phyloP scores from a whole-genome alignment of 1,140 invertebrate genomes.

The Diabrotica virgifera region DNA sequence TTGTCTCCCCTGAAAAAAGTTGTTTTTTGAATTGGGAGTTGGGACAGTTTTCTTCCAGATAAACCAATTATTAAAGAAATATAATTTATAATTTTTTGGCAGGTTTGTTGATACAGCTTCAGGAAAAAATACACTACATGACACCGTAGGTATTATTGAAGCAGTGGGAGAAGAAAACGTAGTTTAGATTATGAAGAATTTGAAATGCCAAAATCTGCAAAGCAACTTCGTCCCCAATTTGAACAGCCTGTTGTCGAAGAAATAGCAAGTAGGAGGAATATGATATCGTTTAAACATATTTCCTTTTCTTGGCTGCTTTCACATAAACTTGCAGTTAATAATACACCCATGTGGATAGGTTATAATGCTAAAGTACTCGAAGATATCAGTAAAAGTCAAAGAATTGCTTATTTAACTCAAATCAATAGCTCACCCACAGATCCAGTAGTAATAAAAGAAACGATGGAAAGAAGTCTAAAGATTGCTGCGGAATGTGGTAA shows the following conservation, averaged over 20 bases:
- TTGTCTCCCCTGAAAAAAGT: too few relatives aligned
- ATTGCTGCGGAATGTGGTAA: conserved; percentile 24
- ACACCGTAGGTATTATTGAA: conserved; percentile 13
- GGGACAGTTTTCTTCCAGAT: too few relatives aligned
- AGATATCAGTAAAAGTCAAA: conserved; percentile 17
- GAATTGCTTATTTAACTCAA: conserved; percentile 25
- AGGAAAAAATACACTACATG: not conserved
- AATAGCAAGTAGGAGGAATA: not conserved
- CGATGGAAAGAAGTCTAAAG: conserved; percentile 24
- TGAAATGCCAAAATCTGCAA: not conserved
- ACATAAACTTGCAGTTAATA: conserved; percentile 13
- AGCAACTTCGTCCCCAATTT: conserved; percentile 14
- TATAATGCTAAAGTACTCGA: conserved; percentile 24
- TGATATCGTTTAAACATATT: not conserved
- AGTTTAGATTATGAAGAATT: conserved; percentile 6
- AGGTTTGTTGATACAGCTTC: too few relatives aligned
- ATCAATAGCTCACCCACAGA: conserved; percentile 29
- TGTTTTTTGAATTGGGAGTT: too few relatives aligned
- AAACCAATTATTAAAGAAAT: too few relatives aligned
- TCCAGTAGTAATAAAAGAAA: conserved; percentile 28
- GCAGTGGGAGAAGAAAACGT: conserved; percentile 16
- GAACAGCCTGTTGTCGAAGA: not conserved
- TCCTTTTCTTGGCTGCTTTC: conserved; percentile 22
- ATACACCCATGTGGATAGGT: conserved; percentile 42
- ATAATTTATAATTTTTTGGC: too few relatives aligned